Evolutionary conservation across 2,888 invertebrate genomes (phyloP).

Genomic region (Sarcophaga subvicina): DNA sequence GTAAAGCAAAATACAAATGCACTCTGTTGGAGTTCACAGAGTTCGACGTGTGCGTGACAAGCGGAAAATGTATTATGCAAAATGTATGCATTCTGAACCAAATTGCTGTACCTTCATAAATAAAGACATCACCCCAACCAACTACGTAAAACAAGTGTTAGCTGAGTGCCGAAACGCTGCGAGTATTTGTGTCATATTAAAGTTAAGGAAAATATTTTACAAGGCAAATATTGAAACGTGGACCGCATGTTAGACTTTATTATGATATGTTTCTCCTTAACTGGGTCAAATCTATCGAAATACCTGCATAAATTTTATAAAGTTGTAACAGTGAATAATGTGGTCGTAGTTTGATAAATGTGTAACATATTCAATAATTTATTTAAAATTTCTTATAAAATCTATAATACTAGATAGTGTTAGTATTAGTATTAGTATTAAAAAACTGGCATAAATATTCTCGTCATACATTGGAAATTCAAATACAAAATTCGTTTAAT

Average conservation of each 20-base stretch:
- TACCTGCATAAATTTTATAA: too few relatives aligned
- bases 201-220: constrained; percentile 26
- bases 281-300: neutral
- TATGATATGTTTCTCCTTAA: constrained; percentile 3
- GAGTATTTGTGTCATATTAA: neutral
- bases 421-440: too few relatives aligned
- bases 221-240: constrained; percentile 31
- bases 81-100: neutral
- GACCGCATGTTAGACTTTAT: constrained; percentile 42
- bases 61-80: constrained; percentile 50
- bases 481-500: too few relatives aligned
- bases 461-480: too few relatives aligned
- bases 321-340: too few relatives aligned
- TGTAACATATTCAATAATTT: too few relatives aligned
- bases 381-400: neutral
- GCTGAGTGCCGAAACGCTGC: neutral
- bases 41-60: constrained; percentile 40
- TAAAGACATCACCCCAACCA: neutral
- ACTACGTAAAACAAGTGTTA: neutral
- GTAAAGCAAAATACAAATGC: neutral
- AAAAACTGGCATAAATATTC: too few relatives aligned
- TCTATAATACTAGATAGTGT: neutral
- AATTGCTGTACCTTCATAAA: neutral
- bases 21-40: neutral
- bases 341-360: too few relatives aligned